phyloP scores from a whole-genome alignment of 2,888 invertebrate species.

The Tribolium freemani region DNA sequence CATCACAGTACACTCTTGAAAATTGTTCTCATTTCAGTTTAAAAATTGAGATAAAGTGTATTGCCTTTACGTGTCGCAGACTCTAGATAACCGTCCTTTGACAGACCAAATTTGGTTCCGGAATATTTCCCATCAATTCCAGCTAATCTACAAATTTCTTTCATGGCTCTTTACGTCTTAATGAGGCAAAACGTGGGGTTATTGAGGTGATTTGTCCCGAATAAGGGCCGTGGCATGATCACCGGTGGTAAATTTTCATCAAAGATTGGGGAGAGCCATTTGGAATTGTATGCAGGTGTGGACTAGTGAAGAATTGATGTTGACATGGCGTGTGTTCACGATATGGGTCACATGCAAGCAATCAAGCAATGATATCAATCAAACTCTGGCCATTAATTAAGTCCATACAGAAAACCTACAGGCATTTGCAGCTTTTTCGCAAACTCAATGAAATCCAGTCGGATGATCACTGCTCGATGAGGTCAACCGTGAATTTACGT shows the following conservation, averaged over 20 bases:
- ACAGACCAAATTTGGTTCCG: not conserved
- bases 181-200: not conserved
- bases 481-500: constrained; percentile 19
- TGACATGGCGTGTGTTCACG: constrained; percentile 36
- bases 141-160: not conserved
- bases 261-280: constrained; percentile 26
- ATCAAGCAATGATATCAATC: constrained; percentile 32
- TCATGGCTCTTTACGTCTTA: not conserved
- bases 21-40: not conserved
- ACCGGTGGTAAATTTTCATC: constrained; percentile 31
- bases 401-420: constrained; percentile 9
- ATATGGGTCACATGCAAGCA: constrained; percentile 43
- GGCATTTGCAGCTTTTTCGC: not conserved
- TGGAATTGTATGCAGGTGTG: constrained; percentile 39
- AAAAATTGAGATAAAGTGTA: not conserved
- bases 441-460: constrained; percentile 3
- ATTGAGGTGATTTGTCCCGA: not conserved
- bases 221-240: constrained; percentile 23
- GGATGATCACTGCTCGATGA: not conserved
- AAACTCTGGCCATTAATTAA: constrained; percentile 35
- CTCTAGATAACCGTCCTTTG: not conserved
- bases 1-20: not conserved
- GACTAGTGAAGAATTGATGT: constrained; percentile 40
- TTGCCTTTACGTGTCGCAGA: not conserved
- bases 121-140: not conserved